Evolutionary conservation across 2,797 vertebrate genomes (phyloP).

Genomic region (Phylloscopus collybita): DNA sequence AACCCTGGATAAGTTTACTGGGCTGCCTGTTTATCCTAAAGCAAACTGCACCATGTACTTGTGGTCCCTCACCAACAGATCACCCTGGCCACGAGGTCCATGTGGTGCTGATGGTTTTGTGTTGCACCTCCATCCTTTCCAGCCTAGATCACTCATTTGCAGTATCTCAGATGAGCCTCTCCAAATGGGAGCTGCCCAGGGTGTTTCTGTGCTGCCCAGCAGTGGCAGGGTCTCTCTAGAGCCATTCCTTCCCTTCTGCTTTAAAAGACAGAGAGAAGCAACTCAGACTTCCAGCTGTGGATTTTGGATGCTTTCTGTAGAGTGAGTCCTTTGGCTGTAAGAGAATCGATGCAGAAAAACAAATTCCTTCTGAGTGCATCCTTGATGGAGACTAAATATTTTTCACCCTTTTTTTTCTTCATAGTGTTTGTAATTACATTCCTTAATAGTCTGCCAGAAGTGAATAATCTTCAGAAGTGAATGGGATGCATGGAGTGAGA

Average conservation of each 20-base stretch:
- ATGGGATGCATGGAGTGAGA: not conserved
- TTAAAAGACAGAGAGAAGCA: not conserved
- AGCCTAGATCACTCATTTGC: not conserved
- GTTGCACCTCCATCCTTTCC: not conserved
- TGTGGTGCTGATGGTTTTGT: not conserved
- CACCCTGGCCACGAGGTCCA: not conserved
- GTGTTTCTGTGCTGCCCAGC: not conserved
- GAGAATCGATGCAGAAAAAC: not conserved
- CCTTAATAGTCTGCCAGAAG: not conserved
- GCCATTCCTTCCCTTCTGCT: not conserved
- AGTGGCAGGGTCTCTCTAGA: not conserved
- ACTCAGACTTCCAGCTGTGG: not conserved
- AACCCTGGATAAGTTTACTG: not conserved
- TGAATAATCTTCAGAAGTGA: not conserved
- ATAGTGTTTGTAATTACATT: not conserved
- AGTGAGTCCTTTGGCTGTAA: not conserved
- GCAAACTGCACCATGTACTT: not conserved
- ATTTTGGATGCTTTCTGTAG: not conserved
- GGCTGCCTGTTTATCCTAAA: conserved; percentile 15
- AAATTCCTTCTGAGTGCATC: not conserved
- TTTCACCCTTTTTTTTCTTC: not conserved
- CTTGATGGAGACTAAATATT: not conserved
- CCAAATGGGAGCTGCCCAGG: not conserved
- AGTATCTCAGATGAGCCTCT: not conserved
- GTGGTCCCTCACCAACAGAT: not conserved